Base-by-base conservation (phyloP, 2,888 invertebrate genomes). In the Mimumesa dahlbomi region DNA sequence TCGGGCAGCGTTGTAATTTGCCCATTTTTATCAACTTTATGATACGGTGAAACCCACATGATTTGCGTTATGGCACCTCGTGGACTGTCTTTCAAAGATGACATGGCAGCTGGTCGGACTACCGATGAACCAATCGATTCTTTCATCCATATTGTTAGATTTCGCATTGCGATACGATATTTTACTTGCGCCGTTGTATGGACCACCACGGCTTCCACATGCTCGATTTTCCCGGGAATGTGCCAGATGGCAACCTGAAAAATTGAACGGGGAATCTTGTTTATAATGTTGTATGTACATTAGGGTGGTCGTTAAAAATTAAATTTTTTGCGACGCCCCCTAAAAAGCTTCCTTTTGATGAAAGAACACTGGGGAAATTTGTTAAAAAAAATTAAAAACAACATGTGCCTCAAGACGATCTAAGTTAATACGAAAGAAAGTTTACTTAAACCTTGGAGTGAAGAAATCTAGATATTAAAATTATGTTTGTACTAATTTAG, bases 111-210 rank as follows among this genome's bases (percentile, higher is more conserved):
- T 0, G 93, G 90, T 52, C 90, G 88, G 6, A 95, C 91, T 0
- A 92, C 87, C 4, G 92, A 91, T 18, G 92, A 89, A 72, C 93
- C 92, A 38, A 92, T 91, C 0, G 92, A 90, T 70, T 91, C 91
- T 84, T 93, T 93, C 91, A 94, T 93, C 95, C 95, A 95, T 9
- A 90, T 90, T 90, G 94, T 92, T 75, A 93, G 91, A 34, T 92
- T 91, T 63, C 91, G 91, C 90, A 94, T 92, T 13, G 92, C 90
- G 0, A 90, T 90, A 25, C 92, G 91, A 86, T 94, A 93, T 76
- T 91, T 93, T 79, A 92, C 91, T 87, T 94, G 93, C 0, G 91
- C 91, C 43, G 92, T 90, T 16, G 93, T 93, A 13, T 94, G 84
- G 9, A 93, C 91, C 84, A 92, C 92, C 49, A 93, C 90, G 38